phyloP scores from a whole-genome alignment of 2,888 invertebrate species.

The Cerceris ruficornis region DNA sequence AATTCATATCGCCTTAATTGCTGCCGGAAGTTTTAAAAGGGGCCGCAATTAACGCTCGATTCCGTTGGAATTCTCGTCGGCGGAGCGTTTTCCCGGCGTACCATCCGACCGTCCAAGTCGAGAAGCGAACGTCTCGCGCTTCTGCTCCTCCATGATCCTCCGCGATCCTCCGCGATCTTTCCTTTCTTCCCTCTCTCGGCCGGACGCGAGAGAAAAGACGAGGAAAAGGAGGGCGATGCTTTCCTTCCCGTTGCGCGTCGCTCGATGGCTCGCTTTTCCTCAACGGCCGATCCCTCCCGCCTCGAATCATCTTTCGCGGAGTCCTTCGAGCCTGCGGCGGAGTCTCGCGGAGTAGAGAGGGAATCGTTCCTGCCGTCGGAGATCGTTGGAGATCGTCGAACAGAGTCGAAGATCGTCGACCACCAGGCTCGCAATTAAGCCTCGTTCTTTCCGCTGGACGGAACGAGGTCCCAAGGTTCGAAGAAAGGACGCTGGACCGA shows the following conservation, averaged over 20 bases:
- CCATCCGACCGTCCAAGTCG: not conserved
- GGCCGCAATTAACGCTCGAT: conserved; percentile 64
- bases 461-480: not conserved
- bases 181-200: too few species aligned
- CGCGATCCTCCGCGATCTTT: too few species aligned
- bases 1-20: conserved; percentile 60
- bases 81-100: not conserved
- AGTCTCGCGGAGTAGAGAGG: too few species aligned
- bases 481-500: not conserved
- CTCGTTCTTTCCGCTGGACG: not conserved
- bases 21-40: conserved; percentile 59
- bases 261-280: too few species aligned
- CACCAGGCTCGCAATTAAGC: not conserved
- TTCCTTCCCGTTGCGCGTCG: too few species aligned
- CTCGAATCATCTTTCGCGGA: too few species aligned
- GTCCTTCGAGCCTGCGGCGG: too few species aligned
- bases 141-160: too few species aligned
- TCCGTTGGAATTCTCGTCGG: conserved; percentile 49
- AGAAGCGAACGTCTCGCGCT: too few species aligned
- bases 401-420: not conserved
- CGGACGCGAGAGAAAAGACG: too few species aligned
- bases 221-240: too few species aligned
- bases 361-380: not conserved
- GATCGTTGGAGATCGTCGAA: not conserved
- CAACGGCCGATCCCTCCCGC: too few species aligned